Evolutionary conservation across 30 jellyfish, hydroid and myxozoan species (phyloP).

Genomic region (Cassiopea xamachana): DNA sequence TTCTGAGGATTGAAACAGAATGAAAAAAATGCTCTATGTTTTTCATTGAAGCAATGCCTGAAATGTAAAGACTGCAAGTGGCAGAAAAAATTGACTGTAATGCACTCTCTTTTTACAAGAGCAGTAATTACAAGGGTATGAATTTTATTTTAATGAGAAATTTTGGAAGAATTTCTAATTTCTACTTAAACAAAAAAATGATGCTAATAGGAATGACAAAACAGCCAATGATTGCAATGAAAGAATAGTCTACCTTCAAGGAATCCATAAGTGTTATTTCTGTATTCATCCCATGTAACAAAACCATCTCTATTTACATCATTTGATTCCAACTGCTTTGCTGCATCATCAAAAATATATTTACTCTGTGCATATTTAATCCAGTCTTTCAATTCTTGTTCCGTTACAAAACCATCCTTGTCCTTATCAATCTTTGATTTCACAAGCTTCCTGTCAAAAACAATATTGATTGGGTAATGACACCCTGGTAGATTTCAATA

Average conservation of each 20-base stretch:
- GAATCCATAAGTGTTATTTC: constrained; percentile 85
- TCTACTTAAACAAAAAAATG: too few species aligned
- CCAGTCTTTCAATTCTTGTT: constrained; percentile 88
- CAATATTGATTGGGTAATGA: neutral
- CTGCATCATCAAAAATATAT: constrained; percentile 85
- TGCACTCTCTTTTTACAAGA: too few species aligned
- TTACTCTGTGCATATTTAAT: constrained; percentile 86
- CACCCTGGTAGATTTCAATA: too few species aligned
- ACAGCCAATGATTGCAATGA: neutral
- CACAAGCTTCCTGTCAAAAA: constrained; percentile 67
- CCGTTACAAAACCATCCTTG: constrained; percentile 90
- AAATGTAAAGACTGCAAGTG: too few species aligned
- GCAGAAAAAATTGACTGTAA: too few species aligned
- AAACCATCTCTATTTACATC: constrained; percentile 81
- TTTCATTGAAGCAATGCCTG: too few species aligned
- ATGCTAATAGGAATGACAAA: neutral
- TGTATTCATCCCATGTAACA: constrained; percentile 89
- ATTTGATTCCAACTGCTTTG: constrained; percentile 72
- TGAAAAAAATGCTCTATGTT: too few species aligned
- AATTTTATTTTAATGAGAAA: too few species aligned
- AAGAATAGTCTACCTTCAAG: constrained; percentile 42
- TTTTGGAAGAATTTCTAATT: too few species aligned
- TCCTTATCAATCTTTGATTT: constrained; percentile 79
- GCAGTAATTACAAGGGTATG: too few species aligned
- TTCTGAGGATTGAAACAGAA: too few species aligned